Evolutionary conservation across 2,113 vertebrate genomes (phyloP), one percentile per base, ranked within the genome.

Genomic region (Suncus etruscus): DNA sequence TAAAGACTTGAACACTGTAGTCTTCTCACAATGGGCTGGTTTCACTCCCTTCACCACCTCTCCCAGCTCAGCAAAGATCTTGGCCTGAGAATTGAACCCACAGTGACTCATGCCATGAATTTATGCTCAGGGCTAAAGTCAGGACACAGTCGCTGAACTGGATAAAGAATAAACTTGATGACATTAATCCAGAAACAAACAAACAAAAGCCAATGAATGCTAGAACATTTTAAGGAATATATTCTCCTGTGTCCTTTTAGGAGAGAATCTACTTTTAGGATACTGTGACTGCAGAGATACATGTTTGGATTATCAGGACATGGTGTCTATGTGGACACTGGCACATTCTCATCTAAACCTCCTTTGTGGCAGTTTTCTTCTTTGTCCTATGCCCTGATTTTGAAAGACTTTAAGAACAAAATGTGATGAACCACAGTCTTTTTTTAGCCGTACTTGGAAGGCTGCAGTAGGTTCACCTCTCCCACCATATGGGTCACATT

Each of bases 1-100:
- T 86, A 99, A 95, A 0, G 99, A 99, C 95, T 99, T 99, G 97
- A 99, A 99, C 75, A 99, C 98, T 0, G 99, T 99, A 6, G 98
- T 99, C 97, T 98, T 99, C 94, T 99, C 98, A 96, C 97, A 95
- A 90, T 97, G 86, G 15, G 98, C 99, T 65, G 98, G 97, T 95
- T 98, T 98, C 0, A 95, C 97, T 77, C 98, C 99, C 18, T 98
- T 98, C 72, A 99, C 69, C 89, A 99, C 98, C 80, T 99, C 99
- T 83, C 99, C 99, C 31, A 99, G 97, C 95, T 99, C 99, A 66
- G 98, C 99, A 92, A 98, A 99, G 94, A 99, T 97, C 83, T 98
- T 95, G 0, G 97, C 99, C 99, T 99, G 95, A 69, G 92, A 96
- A 96, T 95, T 8, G 97, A 92, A 93, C 0, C 83, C 27, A 82